Conservation (phyloP, 2,797 vertebrate species). For the Artibeus jamaicensis region DNA sequence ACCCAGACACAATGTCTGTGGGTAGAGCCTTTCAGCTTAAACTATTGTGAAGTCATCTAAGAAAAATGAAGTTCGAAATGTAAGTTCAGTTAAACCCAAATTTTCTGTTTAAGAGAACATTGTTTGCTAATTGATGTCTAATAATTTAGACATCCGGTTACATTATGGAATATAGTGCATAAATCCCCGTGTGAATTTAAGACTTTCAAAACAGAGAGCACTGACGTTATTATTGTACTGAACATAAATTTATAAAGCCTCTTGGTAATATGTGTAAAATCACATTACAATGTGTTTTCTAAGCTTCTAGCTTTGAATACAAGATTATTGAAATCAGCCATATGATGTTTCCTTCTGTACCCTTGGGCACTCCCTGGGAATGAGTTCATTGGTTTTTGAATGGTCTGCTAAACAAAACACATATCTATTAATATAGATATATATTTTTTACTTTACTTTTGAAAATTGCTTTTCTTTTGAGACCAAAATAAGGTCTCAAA, state of each 20-base stretch:
- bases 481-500: slow-evolving; percentile 38
- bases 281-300: background rate
- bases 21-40: background rate
- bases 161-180: background rate
- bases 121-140: background rate
- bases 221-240: background rate
- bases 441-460: slow-evolving; percentile 50
- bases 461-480: slow-evolving; percentile 60
- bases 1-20: background rate
- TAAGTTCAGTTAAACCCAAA: background rate
- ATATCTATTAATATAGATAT: background rate
- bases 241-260: background rate
- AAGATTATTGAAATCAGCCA: background rate
- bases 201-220: background rate
- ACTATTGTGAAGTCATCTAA: background rate
- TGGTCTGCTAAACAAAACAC: slow-evolving; percentile 31
- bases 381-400: background rate
- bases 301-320: background rate
- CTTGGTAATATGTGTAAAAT: background rate
- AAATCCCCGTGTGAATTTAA: background rate
- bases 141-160: background rate
- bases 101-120: background rate
- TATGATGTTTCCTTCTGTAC: background rate
- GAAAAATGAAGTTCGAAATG: background rate
- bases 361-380: background rate